Conservation (phyloP, 2,888 invertebrate species). For the Andricus quercusramuli region DNA sequence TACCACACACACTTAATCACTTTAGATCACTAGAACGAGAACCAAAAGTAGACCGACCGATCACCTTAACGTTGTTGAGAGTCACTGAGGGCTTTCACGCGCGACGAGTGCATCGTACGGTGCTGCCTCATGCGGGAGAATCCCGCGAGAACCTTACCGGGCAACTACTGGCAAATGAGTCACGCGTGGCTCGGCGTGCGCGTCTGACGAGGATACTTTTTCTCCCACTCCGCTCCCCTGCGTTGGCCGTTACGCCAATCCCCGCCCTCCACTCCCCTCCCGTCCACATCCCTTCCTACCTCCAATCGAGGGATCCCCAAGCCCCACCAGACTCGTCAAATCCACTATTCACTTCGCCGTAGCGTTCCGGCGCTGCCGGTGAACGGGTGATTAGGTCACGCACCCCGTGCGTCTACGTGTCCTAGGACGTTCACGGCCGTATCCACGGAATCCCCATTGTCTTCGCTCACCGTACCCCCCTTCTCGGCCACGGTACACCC, state of each 20-base stretch:
- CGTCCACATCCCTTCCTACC: not conserved
- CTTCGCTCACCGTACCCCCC: conserved; percentile 50
- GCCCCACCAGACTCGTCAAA: conserved; percentile 23
- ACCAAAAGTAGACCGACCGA: conserved; percentile 74
- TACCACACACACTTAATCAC: conserved; percentile 26
- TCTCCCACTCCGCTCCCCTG: conserved; percentile 41
- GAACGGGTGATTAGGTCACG: conserved; percentile 76
- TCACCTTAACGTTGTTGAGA: conserved; percentile 75
- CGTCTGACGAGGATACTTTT: conserved; percentile 62
- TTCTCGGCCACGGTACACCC: not conserved
- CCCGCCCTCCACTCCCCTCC: conserved; percentile 22
- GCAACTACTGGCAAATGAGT: conserved; percentile 64
- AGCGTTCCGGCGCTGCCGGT: conserved; percentile 60
- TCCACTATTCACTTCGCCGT: conserved; percentile 46
- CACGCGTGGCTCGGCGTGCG: conserved; percentile 66
- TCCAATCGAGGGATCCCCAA: conserved; percentile 18
- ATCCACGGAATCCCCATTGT: conserved; percentile 70
- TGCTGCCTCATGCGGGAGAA: conserved; percentile 73
- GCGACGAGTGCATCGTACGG: conserved; percentile 54
- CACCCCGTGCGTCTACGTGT: conserved; percentile 72
- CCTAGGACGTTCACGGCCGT: conserved; percentile 76
- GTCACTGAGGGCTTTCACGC: conserved; percentile 76
- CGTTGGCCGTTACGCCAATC: conserved; percentile 30
- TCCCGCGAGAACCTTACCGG: conserved; percentile 60
- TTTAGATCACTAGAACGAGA: conserved; percentile 77